Conservation (phyloP, 1,140 invertebrate genomes). For the Drosophila orosa region DNA sequence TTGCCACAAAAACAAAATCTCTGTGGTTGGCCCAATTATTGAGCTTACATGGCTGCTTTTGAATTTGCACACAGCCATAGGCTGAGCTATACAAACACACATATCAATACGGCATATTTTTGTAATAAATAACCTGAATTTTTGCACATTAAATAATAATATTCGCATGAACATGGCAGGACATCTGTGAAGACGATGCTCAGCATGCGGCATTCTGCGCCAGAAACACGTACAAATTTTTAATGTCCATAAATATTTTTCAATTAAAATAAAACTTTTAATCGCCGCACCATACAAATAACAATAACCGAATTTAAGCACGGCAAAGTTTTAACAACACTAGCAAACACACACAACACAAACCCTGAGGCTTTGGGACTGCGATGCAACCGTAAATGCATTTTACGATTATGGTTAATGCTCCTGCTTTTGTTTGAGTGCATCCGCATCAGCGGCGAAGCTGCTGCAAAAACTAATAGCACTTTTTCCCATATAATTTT, state of each 20-base stretch:
- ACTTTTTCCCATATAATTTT: slow-evolving; percentile 51
- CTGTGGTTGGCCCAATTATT: slow-evolving; percentile 1
- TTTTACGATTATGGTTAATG: slow-evolving; percentile 52
- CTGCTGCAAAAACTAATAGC: slow-evolving; percentile 39
- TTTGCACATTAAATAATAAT: slow-evolving; percentile 21
- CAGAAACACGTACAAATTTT: slow-evolving; percentile 28
- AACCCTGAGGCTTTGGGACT: background rate
- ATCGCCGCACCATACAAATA: slow-evolving; percentile 47
- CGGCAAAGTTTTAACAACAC: slow-evolving; percentile 44
- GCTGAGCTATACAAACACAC: background rate
- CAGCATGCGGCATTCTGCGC: no score
- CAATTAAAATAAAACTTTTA: slow-evolving; percentile 61
- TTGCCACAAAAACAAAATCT: slow-evolving; percentile 19
- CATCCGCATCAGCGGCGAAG: slow-evolving; percentile 20
- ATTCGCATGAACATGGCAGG: slow-evolving; percentile 2
- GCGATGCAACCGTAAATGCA: slow-evolving; percentile 47
- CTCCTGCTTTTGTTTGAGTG: slow-evolving; percentile 47
- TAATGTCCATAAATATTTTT: slow-evolving; percentile 53
- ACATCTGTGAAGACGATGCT: slow-evolving; percentile 20
- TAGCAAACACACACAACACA: background rate
- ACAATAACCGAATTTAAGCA: slow-evolving; percentile 55
- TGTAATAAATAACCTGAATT: slow-evolving; percentile 12
- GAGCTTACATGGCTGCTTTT: slow-evolving; percentile 1
- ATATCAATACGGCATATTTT: background rate
- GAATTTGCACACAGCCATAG: slow-evolving; percentile 2